These are phyloP conservation scores for Eupithecia tripunctaria DNA, from an alignment of 2,888 invertebrate genomes.

Conservation along the genomic window DNA sequence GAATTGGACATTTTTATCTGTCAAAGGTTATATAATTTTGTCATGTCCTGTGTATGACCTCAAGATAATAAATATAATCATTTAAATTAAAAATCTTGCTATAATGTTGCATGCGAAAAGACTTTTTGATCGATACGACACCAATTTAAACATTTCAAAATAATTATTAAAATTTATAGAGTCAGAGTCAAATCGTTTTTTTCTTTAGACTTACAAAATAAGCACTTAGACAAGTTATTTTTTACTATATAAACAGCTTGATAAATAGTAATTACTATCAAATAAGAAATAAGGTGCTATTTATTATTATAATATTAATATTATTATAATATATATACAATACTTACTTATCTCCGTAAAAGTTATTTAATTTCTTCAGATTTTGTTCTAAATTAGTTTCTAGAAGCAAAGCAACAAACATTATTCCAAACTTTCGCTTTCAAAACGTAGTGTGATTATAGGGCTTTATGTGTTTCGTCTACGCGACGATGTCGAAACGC, in stretches of 20 bases:
- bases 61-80: neutral
- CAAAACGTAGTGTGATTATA: constrained; percentile 5
- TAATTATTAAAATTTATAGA: neutral
- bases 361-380: neutral
- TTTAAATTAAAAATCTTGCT: neutral
- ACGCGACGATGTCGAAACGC: constrained; percentile 37
- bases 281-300: no score
- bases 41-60: neutral
- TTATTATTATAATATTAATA: no score
- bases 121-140: neutral
- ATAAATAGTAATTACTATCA: no score
- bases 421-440: constrained; percentile 7
- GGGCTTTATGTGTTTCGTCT: constrained; percentile 44
- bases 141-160: neutral
- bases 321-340: no score
- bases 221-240: no score
- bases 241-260: no score
- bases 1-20: neutral
- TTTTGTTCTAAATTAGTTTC: neutral
- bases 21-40: constrained; percentile 4
- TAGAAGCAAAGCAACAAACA: neutral
- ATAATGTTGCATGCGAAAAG: neutral
- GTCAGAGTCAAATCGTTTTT: no score
- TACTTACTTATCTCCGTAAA: neutral
- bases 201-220: no score